Base-by-base conservation (phyloP, 1,140 invertebrate species). In the Myzus persicae region DNA sequence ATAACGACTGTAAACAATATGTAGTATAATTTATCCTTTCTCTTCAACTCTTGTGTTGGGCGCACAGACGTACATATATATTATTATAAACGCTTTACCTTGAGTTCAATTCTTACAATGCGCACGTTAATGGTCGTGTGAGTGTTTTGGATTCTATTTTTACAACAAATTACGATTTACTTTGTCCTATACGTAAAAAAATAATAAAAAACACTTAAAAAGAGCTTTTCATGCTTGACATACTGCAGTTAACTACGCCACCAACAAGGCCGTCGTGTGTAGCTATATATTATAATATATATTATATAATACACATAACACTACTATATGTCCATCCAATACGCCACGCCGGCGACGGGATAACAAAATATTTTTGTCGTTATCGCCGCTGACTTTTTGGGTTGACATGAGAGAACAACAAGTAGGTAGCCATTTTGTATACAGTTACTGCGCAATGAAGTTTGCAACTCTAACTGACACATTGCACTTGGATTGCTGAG, bases 41-140 rank as follows among this genome's bases (percentile, higher is more conserved):
- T 93, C 93, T 82, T 40, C 59, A 31, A 36, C 22, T 90, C 54
- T 67, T 48, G 48, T 84, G 76, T 87, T 67, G 38, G 38, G 38
- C 89, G 54, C 38, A 26, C 89, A 67, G 26, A 85, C 26, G 84
- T 42, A 85, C 24, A 31, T 84, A 84, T 84, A 42, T 40, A 84
- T 84, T 84, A 76, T 76, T 76, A 76, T 76, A 76, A 76, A 36
- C 59, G 24, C 14, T 42, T 93, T 92, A 90, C 93, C 90, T 84
- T 90, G 90, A 82, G 81, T 85, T 84, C 44, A 59, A 93, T 87
- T 93, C 76, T 44, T 90, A 90, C 76, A 84, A 93, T 38, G n/a
- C 76, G 24, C 46, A 82, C 38, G 44, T 42, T 92, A 92, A 92
- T 48, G 46, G 44, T 92, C 44, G 44, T 92, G 67, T 38, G 67